Evolutionary conservation across 2,113 vertebrate genomes (phyloP), one percentile per base, ranked within the genome.

Genomic region (Anser cygnoides): DNA sequence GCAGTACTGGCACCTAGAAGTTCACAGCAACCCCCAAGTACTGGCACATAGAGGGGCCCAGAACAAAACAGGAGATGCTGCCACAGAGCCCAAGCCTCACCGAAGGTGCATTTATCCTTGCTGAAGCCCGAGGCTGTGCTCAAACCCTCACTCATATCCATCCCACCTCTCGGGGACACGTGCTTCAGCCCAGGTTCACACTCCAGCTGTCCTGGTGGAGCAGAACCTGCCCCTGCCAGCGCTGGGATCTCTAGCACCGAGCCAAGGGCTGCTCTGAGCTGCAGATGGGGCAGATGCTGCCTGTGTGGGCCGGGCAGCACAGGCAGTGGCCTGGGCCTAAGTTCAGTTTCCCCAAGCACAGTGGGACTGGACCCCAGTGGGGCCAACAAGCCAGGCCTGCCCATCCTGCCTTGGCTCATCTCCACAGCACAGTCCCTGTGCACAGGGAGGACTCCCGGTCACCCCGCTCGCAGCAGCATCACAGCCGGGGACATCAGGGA

Each of bases 151-250:
- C n/a, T 44, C 26, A 50, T 6, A 14, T 23, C 52, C 57, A 10
- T 19, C 3, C 20, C 62, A 14, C 43, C 61, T 74, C 61, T 28
- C 19, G 33, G 31, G 18, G 31, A 76, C 21, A 8, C 0, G 1
- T 41, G 29, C 50, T 85, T 21, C 55, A 66, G 75, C n/a, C 26
- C 80, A 68, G 21, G 11, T 8, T 41, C n/a, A 13, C 55, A 41
- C 9, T 86, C 28, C n/a, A n/a, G 57, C n/a, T n/a, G 26, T 35
- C 10, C 35, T 52, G 39, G 63, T 5, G 23, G 65, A 66, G 26
- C 35, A 39, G 17, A 50, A 76, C 14, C 49, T 50, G 52, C 46
- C 15, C 14, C 49, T 50, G 61, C 46, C 15, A 0, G 0, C 3
- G 0, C 20, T 62, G 31, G 29, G 33, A 43, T 35, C 61, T 74